Conservation (phyloP, 2,888 invertebrate genomes). For the Pristionchus fissidentatus region DNA sequence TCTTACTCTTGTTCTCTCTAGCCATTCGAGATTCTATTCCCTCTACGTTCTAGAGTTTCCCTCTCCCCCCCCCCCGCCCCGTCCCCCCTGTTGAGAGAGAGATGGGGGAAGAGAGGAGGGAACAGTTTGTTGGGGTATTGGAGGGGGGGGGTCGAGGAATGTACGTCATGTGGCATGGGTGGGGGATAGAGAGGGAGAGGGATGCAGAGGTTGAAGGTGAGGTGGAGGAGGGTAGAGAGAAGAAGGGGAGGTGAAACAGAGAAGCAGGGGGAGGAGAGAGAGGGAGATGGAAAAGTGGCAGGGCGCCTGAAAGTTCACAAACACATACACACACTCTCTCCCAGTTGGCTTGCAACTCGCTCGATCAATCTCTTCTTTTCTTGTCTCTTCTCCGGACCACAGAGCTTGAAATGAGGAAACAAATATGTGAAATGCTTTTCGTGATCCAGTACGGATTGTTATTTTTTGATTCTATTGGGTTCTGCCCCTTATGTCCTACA, state of each 20-base stretch:
- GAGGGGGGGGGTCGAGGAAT: slow-evolving; percentile 7
- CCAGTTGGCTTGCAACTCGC: slow-evolving; percentile 26
- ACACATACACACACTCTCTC: not conserved
- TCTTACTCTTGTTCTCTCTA: too few species aligned
- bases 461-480: too few species aligned
- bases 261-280: not conserved
- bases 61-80: not conserved
- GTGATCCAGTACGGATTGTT: not conserved
- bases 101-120: not conserved
- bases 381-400: not conserved
- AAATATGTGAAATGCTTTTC: too few species aligned
- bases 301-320: slow-evolving; percentile 24
- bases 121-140: not conserved
- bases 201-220: not conserved
- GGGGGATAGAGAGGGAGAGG: not conserved
- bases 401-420: too few species aligned
- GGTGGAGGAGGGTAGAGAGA: not conserved
- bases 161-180: slow-evolving; percentile 31
- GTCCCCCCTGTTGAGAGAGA: not conserved
- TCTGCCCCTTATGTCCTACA: too few species aligned
- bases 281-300: too few species aligned
- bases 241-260: not conserved
- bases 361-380: not conserved
- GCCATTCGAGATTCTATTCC: too few species aligned
- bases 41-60: not conserved